These are phyloP conservation scores for Stictocephala bisonia DNA, from an alignment of 2,888 invertebrate genomes.

Conservation along the genomic window DNA sequence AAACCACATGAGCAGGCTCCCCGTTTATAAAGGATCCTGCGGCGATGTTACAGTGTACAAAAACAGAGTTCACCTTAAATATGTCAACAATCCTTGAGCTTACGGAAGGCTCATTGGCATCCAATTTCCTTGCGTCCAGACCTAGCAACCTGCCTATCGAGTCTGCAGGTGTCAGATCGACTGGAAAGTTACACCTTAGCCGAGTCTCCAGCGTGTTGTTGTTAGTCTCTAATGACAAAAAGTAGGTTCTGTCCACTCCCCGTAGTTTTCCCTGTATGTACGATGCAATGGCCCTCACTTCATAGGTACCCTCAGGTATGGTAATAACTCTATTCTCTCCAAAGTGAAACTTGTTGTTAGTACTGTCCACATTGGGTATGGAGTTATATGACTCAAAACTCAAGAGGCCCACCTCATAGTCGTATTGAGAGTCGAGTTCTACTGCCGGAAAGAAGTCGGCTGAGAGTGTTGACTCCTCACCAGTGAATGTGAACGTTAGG, in stretches of 20 bases:
- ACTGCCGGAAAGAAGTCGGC: background rate
- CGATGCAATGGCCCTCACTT: conserved; percentile 59
- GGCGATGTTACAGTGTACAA: conserved; percentile 60
- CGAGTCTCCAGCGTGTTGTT: conserved; percentile 60
- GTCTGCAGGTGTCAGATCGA: conserved; percentile 49
- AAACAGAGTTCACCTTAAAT: conserved; percentile 58
- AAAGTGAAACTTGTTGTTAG: conserved; percentile 61
- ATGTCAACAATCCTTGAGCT: conserved; percentile 60
- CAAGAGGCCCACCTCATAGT: conserved; percentile 60
- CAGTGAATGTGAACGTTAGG: background rate
- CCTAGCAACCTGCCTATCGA: conserved; percentile 58
- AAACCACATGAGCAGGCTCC: conserved; percentile 60
- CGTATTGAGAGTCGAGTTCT: conserved; percentile 51
- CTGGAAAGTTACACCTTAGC: conserved; percentile 49
- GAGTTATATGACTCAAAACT: conserved; percentile 61
- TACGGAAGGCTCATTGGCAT: too few species aligned
- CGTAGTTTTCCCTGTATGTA: conserved; percentile 23
- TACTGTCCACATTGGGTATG: conserved; percentile 62
- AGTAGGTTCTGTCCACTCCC: conserved; percentile 1
- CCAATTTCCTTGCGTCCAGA: conserved; percentile 39
- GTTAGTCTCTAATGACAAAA: conserved; percentile 49
- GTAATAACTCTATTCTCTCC: conserved; percentile 53
- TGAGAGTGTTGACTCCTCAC: background rate
- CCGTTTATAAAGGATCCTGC: conserved; percentile 60
- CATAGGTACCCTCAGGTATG: conserved; percentile 61